Conservation (phyloP, 2,888 invertebrate species). For the Gari tellinella region DNA sequence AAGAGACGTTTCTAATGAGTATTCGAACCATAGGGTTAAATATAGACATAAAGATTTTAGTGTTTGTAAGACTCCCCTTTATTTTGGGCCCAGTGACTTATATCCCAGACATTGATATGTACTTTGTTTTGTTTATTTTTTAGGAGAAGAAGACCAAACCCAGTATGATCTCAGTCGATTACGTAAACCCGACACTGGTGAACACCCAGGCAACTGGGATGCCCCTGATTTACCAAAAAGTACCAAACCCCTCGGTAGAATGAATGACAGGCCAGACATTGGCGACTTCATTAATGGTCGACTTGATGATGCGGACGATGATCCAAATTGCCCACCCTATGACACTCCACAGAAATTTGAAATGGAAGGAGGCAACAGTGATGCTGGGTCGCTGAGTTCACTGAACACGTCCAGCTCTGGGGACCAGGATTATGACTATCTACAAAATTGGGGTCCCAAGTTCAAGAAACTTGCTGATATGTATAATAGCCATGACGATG, state of each 20-base stretch:
- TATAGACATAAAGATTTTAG: no score
- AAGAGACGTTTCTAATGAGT: no score
- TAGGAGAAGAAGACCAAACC: constrained; percentile 96
- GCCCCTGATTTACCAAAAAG: constrained; percentile 39
- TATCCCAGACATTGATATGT: no score
- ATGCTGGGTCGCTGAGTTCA: constrained; percentile 97
- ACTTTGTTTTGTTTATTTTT: constrained; percentile 81
- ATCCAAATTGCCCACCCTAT: constrained; percentile 98
- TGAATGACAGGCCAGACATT: constrained; percentile 86
- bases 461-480: constrained; percentile 98
- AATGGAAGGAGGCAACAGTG: constrained; percentile 97
- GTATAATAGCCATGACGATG: constrained; percentile 86
- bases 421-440: constrained; percentile 98
- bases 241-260: constrained; percentile 58
- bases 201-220: constrained; percentile 42
- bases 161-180: constrained; percentile 99
- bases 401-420: constrained; percentile 92
- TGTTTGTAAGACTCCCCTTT: no score
- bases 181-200: constrained; percentile 90
- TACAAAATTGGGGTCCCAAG: constrained; percentile 98
- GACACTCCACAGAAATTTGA: constrained; percentile 99
- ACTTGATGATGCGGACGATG: constrained; percentile 97
- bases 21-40: neutral
- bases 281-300: constrained; percentile 98
- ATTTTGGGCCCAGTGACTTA: no score